A percentile compares a stretch with the other conserved stretches of the same genome.
phyloP scores from a whole-genome alignment of 2,797 vertebrate species.

The Coregonus sp. region DNA sequence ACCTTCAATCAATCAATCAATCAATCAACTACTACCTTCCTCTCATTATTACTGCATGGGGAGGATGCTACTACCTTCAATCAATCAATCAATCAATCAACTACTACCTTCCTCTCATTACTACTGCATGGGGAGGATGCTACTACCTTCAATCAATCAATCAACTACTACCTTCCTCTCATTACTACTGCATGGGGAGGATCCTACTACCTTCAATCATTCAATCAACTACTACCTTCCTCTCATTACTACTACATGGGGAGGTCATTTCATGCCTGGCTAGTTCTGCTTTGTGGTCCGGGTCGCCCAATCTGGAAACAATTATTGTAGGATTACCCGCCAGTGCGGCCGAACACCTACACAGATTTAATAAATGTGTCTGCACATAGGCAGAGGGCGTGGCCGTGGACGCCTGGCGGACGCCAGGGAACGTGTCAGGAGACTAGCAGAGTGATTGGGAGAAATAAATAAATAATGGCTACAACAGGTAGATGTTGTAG shows the following conservation, averaged over 20 bases:
- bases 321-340: constrained; percentile 82
- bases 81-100: too few species aligned
- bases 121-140: too few species aligned
- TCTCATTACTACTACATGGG: constrained; percentile 47
- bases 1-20: too few species aligned
- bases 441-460: constrained; percentile 75
- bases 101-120: too few species aligned
- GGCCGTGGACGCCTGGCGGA: constrained; percentile 63
- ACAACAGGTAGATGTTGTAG: constrained; percentile 40
- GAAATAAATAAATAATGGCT: constrained; percentile 63
- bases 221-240: too few species aligned
- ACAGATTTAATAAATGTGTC: constrained; percentile 80
- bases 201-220: too few species aligned
- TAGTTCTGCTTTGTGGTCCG: constrained; percentile 79
- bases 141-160: too few species aligned
- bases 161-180: too few species aligned
- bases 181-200: too few species aligned
- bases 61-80: too few species aligned
- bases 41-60: too few species aligned
- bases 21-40: too few species aligned
- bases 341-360: constrained; percentile 74
- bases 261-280: constrained; percentile 83
- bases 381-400: constrained; percentile 81
- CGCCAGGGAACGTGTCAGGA: constrained; percentile 74
- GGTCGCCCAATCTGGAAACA: constrained; percentile 83